Evolutionary conservation across 2,888 invertebrate genomes (phyloP).

Genomic region (Drosophila imparisetae): DNA sequence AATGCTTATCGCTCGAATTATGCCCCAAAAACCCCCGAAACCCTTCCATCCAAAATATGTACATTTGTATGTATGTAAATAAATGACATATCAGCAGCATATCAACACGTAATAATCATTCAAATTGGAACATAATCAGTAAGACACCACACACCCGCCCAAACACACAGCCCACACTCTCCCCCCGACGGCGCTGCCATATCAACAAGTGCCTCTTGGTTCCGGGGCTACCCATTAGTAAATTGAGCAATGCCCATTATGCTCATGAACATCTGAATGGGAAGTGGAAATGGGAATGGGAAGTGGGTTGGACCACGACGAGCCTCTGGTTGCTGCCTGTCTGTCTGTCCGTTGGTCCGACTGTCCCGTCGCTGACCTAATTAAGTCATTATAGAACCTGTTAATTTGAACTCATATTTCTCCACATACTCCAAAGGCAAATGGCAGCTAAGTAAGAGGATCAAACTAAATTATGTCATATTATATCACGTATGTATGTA

Average conservation of each 20-base stretch:
- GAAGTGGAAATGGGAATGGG: slow-evolving; percentile 1
- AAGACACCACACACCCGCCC: neutral
- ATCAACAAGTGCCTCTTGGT: slow-evolving; percentile 62
- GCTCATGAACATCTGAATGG: slow-evolving; percentile 12
- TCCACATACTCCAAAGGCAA: neutral
- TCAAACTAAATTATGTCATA: neutral
- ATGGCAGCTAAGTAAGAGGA: neutral
- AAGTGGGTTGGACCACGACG: neutral
- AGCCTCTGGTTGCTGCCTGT: slow-evolving; percentile 6
- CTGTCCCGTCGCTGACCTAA: slow-evolving; percentile 54
- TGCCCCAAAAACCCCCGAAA: slow-evolving; percentile 9
- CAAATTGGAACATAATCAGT: slow-evolving; percentile 45
- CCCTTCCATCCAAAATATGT: neutral
- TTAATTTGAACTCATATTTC: slow-evolving; percentile 51
- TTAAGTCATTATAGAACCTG: slow-evolving; percentile 45
- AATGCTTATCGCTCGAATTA: slow-evolving; percentile 26
- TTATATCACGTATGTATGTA: neutral
- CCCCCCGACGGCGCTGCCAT: slow-evolving; percentile 46
- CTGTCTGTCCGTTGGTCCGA: neutral
- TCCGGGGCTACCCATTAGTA: slow-evolving; percentile 56
- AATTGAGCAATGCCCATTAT: slow-evolving; percentile 64
- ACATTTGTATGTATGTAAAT: slow-evolving; percentile 23
- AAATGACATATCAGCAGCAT: slow-evolving; percentile 20
- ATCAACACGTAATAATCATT: slow-evolving; percentile 57
- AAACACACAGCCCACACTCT: neutral